These are phyloP conservation scores for Telmatochromis brachygnathus DNA, from an alignment of 2,113 vertebrate species.

Conservation along the genomic window DNA sequence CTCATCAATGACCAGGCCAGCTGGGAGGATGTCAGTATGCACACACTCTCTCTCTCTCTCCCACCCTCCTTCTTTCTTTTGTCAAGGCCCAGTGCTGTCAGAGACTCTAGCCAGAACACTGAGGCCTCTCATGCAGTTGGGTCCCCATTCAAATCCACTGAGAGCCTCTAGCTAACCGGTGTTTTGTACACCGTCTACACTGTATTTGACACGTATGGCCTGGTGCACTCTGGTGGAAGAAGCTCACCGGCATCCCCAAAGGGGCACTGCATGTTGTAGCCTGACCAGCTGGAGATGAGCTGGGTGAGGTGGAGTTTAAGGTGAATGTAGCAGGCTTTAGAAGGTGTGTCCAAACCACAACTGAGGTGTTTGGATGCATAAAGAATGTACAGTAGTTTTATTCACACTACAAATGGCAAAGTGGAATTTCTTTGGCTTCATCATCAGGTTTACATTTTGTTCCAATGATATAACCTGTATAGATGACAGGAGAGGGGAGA, in stretches of 20 bases:
- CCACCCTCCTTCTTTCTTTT: slow-evolving; percentile 21
- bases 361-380: not conserved
- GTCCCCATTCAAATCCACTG: not conserved
- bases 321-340: not conserved
- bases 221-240: not conserved
- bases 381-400: not conserved
- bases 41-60: not conserved
- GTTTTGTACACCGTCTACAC: slow-evolving; percentile 6
- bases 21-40: slow-evolving; percentile 67
- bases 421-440: not conserved
- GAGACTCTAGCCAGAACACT: slow-evolving; percentile 39
- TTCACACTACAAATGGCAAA: not conserved
- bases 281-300: slow-evolving; percentile 7
- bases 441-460: not conserved
- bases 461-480: not conserved
- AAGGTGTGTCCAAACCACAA: not conserved
- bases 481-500: not conserved
- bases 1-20: slow-evolving; percentile 65
- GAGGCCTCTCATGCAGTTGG: slow-evolving; percentile 32
- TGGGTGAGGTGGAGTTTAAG: slow-evolving; percentile 8
- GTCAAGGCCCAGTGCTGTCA: slow-evolving; percentile 35
- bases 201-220: slow-evolving; percentile 8
- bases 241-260: not conserved
- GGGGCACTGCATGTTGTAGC: not conserved
- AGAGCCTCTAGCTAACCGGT: slow-evolving; percentile 14